phyloP scores from a whole-genome alignment of 1,140 invertebrate genomes.

The Apis dorsata region DNA sequence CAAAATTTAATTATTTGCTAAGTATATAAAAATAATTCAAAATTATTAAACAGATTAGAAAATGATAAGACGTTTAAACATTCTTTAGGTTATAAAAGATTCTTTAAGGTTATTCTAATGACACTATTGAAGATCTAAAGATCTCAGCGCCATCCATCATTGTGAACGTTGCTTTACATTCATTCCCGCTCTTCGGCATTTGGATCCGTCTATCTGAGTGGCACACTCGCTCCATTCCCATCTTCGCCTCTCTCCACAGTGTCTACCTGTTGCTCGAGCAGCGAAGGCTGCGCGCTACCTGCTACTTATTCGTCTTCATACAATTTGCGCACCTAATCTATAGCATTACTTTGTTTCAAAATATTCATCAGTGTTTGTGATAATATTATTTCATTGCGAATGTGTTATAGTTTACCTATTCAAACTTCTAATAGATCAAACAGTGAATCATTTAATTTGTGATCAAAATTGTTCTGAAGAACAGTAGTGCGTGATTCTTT shows the following conservation, averaged over 20 bases:
- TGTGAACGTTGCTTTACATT: slow-evolving; percentile 50
- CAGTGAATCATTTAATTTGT: background rate
- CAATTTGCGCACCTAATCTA: background rate
- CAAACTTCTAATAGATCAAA: background rate
- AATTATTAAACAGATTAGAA: no score
- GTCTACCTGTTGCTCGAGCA: slow-evolving; percentile 75
- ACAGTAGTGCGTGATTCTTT: background rate
- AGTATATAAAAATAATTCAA: no score
- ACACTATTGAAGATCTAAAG: background rate
- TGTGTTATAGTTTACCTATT: no score
- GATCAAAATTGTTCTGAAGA: background rate
- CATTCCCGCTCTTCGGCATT: slow-evolving; percentile 55
- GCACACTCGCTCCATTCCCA: slow-evolving; percentile 64
- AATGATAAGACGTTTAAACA: no score
- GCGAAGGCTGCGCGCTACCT: slow-evolving; percentile 58
- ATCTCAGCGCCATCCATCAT: background rate
- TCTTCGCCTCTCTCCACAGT: slow-evolving; percentile 66
- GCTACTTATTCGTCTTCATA: background rate
- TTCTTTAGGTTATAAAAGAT: background rate
- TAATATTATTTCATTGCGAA: background rate
- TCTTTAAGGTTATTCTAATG: background rate
- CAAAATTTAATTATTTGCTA: no score
- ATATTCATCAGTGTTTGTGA: background rate
- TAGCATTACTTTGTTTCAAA: background rate
- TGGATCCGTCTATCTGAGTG: slow-evolving; percentile 65